Conservation (phyloP, 2,797 vertebrate species). For the Taeniopygia guttata region DNA sequence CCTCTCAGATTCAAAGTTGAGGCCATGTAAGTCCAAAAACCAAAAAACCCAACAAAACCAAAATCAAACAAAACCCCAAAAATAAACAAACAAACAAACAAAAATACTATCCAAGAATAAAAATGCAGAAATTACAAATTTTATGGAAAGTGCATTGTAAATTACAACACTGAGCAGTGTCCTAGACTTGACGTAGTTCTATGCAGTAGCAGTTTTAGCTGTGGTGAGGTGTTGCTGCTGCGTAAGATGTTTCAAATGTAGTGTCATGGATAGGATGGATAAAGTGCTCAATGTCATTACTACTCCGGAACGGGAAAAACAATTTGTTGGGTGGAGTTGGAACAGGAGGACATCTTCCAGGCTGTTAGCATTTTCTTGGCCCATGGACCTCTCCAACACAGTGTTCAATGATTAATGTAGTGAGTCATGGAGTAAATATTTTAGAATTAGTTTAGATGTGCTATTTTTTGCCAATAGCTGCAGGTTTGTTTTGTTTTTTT, state of each 20-base stretch:
- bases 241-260: background rate
- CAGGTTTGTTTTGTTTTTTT: accelerated
- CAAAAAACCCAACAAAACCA: background rate
- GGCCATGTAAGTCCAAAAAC: background rate
- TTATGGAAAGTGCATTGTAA: background rate
- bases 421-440: background rate
- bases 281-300: background rate
- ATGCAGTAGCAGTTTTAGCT: background rate
- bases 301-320: background rate
- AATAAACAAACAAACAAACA: background rate
- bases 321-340: background rate
- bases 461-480: background rate
- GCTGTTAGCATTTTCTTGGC: background rate
- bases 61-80: background rate
- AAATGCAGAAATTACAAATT: background rate
- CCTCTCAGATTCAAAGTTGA: background rate
- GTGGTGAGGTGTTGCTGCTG: background rate
- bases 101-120: background rate
- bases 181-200: background rate
- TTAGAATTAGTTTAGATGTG: background rate
- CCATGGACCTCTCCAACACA: background rate
- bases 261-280: background rate
- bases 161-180: background rate
- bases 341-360: background rate
- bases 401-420: background rate